Evolutionary conservation across 2,113 vertebrate genomes (phyloP).

Genomic region (Ochotona curzoniae): DNA sequence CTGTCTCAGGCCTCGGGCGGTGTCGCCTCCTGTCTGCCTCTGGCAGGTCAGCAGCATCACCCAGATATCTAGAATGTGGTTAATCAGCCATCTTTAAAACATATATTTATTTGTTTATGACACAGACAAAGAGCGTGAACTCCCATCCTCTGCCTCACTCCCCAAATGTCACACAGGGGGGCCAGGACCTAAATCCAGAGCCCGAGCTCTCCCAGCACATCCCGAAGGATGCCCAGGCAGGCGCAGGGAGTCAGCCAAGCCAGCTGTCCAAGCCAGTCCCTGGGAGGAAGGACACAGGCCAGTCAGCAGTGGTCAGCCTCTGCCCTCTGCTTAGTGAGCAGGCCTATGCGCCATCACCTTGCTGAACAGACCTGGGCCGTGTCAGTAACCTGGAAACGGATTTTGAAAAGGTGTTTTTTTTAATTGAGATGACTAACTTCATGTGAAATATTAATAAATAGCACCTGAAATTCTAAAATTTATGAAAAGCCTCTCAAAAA

Average conservation of each 20-base stretch:
- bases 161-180: too few relatives aligned
- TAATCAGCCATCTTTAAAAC: neutral
- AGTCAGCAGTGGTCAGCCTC: too few relatives aligned
- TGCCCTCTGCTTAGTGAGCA: neutral
- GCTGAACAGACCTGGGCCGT: neutral
- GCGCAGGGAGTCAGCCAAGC: too few relatives aligned
- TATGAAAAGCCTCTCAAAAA: neutral
- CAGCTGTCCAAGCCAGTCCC: too few relatives aligned
- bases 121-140: too few relatives aligned
- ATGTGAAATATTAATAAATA: constrained; percentile 3
- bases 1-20: neutral
- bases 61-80: neutral
- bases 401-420: neutral
- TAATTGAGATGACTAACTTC: neutral
- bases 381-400: neutral
- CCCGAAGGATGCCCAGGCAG: too few relatives aligned
- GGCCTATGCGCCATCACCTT: neutral
- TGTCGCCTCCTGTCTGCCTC: neutral
- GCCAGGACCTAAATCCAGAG: too few relatives aligned
- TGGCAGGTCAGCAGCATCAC: neutral
- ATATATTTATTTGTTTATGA: too few relatives aligned
- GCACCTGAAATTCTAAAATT: neutral
- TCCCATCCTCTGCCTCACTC: too few relatives aligned
- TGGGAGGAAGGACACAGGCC: too few relatives aligned
- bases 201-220: too few relatives aligned